These are phyloP conservation scores for Eulemur albifrons DNA, from an alignment of 2,797 vertebrate species.

Conservation along the genomic window DNA sequence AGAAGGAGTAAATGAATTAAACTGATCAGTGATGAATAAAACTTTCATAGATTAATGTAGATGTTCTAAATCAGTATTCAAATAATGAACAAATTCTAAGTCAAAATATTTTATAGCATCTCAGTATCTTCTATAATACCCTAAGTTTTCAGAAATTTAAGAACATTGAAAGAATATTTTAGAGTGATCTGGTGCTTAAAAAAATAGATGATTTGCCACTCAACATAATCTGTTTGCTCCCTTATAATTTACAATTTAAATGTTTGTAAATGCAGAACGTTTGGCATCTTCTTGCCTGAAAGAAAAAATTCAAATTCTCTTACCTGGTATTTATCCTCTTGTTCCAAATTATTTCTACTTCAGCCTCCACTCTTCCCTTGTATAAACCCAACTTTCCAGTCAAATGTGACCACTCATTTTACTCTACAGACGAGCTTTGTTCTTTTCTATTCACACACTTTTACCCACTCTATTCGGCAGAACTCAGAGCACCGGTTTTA, in stretches of 20 bases:
- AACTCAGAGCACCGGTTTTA: neutral
- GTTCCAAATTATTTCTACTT: constrained; percentile 2
- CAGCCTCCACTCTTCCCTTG: neutral
- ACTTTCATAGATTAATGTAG: neutral
- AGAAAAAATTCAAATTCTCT: neutral
- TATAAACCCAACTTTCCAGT: neutral
- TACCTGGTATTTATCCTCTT: neutral
- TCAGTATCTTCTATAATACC: neutral
- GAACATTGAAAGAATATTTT: neutral
- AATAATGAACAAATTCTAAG: constrained; percentile 3
- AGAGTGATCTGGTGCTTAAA: neutral
- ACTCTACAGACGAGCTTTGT: neutral
- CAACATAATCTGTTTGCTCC: neutral
- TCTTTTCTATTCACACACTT: neutral
- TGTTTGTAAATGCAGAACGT: neutral
- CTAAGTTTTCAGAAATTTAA: constrained; percentile 2
- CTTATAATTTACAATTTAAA: neutral
- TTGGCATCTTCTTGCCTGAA: neutral
- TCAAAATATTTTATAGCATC: constrained; percentile 10
- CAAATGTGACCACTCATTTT: neutral
- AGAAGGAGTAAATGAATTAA: neutral
- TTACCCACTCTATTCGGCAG: neutral
- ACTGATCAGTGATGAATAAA: neutral
- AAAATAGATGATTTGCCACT: neutral
- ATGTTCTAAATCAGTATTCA: neutral